phyloP scores from a whole-genome alignment of 1,140 invertebrate genomes.

The Sweltsa coloradensis region DNA sequence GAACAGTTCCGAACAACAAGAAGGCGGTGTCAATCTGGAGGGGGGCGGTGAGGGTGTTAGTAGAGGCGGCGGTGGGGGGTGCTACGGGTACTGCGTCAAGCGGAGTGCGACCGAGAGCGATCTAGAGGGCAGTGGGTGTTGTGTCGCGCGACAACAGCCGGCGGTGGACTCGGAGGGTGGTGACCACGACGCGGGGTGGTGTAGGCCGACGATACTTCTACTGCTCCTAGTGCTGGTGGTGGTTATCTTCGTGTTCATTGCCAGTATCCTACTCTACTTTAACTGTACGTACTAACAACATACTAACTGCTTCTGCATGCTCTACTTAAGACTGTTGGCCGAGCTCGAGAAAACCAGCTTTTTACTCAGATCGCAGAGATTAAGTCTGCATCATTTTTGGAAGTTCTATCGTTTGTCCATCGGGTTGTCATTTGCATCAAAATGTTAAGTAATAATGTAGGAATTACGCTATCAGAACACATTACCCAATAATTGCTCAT shows the following conservation, averaged over 20 bases:
- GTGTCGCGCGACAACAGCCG: constrained; percentile 1
- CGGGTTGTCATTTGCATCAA: too few relatives aligned
- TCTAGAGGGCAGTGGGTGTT: constrained; percentile 10
- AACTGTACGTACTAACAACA: constrained; percentile 47
- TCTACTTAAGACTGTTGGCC: too few relatives aligned
- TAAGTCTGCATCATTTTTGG: too few relatives aligned
- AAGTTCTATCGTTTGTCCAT: too few relatives aligned
- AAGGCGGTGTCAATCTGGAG: constrained; percentile 24
- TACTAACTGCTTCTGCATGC: too few relatives aligned
- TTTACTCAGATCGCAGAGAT: too few relatives aligned
- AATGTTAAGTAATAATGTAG: too few relatives aligned
- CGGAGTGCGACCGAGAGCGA: neutral
- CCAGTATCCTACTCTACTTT: constrained; percentile 41
- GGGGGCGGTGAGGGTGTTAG: constrained; percentile 19
- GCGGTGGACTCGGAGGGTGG: constrained; percentile 16
- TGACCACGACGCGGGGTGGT: constrained; percentile 29
- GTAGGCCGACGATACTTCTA: constrained; percentile 36
- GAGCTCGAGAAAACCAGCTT: too few relatives aligned
- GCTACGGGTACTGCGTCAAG: constrained; percentile 14
- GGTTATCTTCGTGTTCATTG: constrained; percentile 40
- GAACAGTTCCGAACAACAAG: constrained; percentile 33
- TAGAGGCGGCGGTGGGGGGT: constrained; percentile 16
- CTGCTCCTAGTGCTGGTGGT: constrained; percentile 37
- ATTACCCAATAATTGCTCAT: too few relatives aligned
- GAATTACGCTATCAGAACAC: too few relatives aligned